Percentiles rank a stretch among this genome's conserved stretches.
Evolutionary conservation across 2,888 invertebrate species (phyloP).

Genomic region (Luperina nickerlii): DNA sequence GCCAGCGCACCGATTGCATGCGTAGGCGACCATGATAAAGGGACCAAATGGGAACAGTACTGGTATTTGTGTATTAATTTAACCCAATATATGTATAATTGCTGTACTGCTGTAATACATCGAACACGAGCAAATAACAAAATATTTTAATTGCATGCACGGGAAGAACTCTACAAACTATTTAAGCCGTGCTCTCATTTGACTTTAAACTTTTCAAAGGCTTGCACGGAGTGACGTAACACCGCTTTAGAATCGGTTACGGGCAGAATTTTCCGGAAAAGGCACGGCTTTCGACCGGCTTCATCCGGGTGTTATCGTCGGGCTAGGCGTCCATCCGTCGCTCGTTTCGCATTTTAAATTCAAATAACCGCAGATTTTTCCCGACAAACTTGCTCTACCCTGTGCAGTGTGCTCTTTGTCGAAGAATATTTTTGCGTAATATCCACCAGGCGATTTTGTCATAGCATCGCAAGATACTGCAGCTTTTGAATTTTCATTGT

Average conservation of each 20-base stretch:
- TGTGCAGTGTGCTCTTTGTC: conserved; percentile 67
- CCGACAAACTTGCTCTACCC: conserved; percentile 69
- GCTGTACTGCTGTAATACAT: neutral
- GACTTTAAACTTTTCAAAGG: conserved; percentile 69
- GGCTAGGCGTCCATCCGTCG: conserved; percentile 70
- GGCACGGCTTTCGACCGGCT: conserved; percentile 70
- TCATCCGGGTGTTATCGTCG: conserved; percentile 77
- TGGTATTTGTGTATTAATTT: conserved; percentile 41
- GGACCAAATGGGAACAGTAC: conserved; percentile 49
- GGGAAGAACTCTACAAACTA: conserved; percentile 26
- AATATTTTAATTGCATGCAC: conserved; percentile 28
- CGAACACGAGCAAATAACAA: conserved; percentile 4
- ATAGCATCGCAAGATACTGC: conserved; percentile 57
- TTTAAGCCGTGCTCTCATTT: conserved; percentile 64
- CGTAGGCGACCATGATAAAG: conserved; percentile 66
- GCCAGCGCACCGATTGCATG: conserved; percentile 62
- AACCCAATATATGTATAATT: neutral
- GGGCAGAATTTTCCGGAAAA: conserved; percentile 76
- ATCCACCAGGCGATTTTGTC: conserved; percentile 65
- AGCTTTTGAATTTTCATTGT: conserved; percentile 70
- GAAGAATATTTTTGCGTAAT: conserved; percentile 76
- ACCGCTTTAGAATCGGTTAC: conserved; percentile 69
- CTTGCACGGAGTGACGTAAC: conserved; percentile 71
- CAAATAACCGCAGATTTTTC: conserved; percentile 77
- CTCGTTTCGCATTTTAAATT: conserved; percentile 80